Base-by-base conservation (phyloP, 2,888 invertebrate genomes). In the Drosophila dives region DNA sequence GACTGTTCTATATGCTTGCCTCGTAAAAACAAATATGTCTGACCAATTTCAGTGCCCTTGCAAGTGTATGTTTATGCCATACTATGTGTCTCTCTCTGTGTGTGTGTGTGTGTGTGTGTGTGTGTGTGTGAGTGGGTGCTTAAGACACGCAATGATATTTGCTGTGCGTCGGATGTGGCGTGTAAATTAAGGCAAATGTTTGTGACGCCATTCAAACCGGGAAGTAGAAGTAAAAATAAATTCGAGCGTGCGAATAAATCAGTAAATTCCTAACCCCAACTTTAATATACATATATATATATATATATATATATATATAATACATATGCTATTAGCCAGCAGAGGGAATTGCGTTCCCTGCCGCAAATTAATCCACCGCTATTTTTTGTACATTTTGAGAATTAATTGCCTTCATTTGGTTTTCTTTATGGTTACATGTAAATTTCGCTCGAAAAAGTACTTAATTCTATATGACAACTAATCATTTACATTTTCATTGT, bases 141-240 rank as follows among this genome's bases (percentile, higher is more conserved):
- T 64, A 72, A 79, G 75, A 75, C 87, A 65, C 86, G 80, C 72
- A 80, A 80, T 69, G 83, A 53, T 55, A 60, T 63, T 61, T 69
- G 53, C 49, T 66, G 40, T 54, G 64, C n/a, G 38, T 15, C 23
- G 55, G 15, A 65, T 68, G 71, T 51, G 63, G 53, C 34, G 45
- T 61, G 56, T 17, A 20, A 86, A 87, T 84, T 75, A 75, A 64
- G 54, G 62, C 51, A 75, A 79, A 84, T 85, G 73, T 65, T 80
- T 70, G 80, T 64, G 71, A 65, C 80, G 75, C 69, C 77, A 79
- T 87, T 85, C 80, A 82, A 74, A 72, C 55, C 32, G 62, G 67
- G 32, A 80, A 85, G 67, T 74, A 74, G 70, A 77, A 82, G 64
- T 76, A 81, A 79, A 72, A 85, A 68, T 76, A 84, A 84, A 85